Conservation (phyloP, 2,888 invertebrate genomes). For the Leucozona laternaria region DNA sequence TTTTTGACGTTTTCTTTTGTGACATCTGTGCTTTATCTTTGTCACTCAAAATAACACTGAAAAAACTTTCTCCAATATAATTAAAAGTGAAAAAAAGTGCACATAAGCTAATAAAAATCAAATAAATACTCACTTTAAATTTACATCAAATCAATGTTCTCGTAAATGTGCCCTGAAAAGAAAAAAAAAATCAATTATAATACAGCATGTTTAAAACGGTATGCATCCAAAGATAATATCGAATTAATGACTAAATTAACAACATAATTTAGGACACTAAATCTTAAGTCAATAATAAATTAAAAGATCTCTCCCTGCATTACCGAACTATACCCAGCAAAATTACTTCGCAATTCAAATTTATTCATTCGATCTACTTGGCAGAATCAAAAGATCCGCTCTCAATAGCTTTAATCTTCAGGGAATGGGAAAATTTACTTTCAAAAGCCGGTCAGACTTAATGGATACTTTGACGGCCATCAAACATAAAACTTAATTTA, state of each 20-base stretch:
- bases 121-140: conserved; percentile 4
- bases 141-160: not conserved
- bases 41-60: too few species aligned
- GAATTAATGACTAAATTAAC: conserved; percentile 22
- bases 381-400: conserved; percentile 15
- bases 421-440: conserved; percentile 10
- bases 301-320: not conserved
- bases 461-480: conserved; percentile 51
- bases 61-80: too few species aligned
- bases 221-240: not conserved
- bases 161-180: conserved; percentile 19
- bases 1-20: too few species aligned
- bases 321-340: not conserved
- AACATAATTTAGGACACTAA: conserved; percentile 5
- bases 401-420: conserved; percentile 22
- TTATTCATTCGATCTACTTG: not conserved
- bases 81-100: too few species aligned
- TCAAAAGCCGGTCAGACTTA: conserved; percentile 9
- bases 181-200: not conserved
- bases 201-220: not conserved
- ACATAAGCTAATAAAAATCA: too few species aligned
- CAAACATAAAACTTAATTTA: conserved; percentile 68
- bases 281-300: conserved; percentile 17
- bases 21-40: too few species aligned
- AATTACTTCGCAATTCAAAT: not conserved